A percentile compares a stretch with the other conserved stretches of the same genome.
phyloP scores from a whole-genome alignment of 1,140 invertebrate species.

The Drosophila chauvacae region DNA sequence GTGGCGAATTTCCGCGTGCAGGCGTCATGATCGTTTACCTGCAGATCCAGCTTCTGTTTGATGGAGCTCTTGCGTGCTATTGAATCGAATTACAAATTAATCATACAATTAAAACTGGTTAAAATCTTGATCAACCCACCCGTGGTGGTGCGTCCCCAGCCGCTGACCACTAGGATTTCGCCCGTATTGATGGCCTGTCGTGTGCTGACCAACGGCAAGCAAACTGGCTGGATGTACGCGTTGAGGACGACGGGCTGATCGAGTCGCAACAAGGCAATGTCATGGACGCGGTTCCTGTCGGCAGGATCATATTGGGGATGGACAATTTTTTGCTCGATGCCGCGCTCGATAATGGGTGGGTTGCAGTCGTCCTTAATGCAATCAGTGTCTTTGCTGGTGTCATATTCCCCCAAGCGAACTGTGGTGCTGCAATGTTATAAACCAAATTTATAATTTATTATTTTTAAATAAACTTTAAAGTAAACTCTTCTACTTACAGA shows the following conservation, averaged over 20 bases:
- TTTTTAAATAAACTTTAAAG: neutral
- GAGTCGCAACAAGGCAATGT: conserved; percentile 91
- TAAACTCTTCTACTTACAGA: conserved; percentile 58
- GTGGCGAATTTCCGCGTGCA: conserved; percentile 85
- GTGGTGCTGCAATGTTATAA: conserved; percentile 66
- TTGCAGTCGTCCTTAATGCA: conserved; percentile 85
- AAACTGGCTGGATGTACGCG: conserved; percentile 90
- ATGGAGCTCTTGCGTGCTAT: conserved; percentile 84
- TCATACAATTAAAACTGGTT: neutral
- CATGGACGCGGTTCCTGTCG: conserved; percentile 85
- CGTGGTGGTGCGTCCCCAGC: conserved; percentile 89
- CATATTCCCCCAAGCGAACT: conserved; percentile 88
- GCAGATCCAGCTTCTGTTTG: conserved; percentile 86
- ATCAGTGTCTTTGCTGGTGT: conserved; percentile 86
- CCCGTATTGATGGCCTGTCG: conserved; percentile 69
- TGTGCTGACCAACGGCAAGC: conserved; percentile 86
- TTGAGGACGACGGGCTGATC: conserved; percentile 89
- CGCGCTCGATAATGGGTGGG: conserved; percentile 66
- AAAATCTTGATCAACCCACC: conserved; percentile 55
- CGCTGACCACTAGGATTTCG: conserved; percentile 87
- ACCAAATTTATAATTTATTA: neutral
- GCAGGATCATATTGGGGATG: conserved; percentile 80
- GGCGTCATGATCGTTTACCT: conserved; percentile 84
- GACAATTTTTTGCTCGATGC: conserved; percentile 74
- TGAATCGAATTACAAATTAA: neutral